Evolutionary conservation across 1,140 invertebrate genomes (phyloP).

Genomic region (Ceratoteleas bidentatus): DNA sequence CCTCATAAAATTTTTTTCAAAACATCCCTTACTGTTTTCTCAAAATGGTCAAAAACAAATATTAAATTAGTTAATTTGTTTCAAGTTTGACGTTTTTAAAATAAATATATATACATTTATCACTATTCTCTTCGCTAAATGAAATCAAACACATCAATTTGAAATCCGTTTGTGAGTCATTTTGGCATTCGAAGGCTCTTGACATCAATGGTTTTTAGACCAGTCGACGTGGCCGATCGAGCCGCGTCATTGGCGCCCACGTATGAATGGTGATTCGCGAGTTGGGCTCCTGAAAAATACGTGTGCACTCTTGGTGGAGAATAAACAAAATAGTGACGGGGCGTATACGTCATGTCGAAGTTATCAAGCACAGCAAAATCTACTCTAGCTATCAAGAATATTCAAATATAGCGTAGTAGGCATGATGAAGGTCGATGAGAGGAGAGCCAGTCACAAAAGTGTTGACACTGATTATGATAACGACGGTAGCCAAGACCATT

Average conservation of each 20-base stretch:
- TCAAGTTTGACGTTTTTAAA: no score
- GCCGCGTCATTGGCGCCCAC: conserved; percentile 72
- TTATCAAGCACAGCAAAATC: conserved; percentile 65
- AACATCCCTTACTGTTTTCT: no score
- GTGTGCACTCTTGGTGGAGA: conserved; percentile 68
- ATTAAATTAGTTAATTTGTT: no score
- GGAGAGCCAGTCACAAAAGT: conserved; percentile 34
- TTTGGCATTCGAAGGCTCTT: conserved; percentile 51
- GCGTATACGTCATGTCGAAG: conserved; percentile 69
- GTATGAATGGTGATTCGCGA: conserved; percentile 66
- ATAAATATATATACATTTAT: no score
- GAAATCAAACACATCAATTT: no score
- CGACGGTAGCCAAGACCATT: conserved; percentile 68
- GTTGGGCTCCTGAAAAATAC: conserved; percentile 65
- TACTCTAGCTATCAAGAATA: conserved; percentile 51
- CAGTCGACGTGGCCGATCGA: conserved; percentile 62
- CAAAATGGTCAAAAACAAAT: no score
- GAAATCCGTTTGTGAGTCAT: conserved; percentile 41
- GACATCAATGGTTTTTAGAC: conserved; percentile 66
- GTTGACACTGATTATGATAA: conserved; percentile 68
- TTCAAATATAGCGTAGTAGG: conserved; percentile 49
- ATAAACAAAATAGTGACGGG: conserved; percentile 78
- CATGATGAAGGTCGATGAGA: conserved; percentile 52
- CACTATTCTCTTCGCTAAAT: no score
- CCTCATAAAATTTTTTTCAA: no score